Conservation (phyloP, 2,797 vertebrate genomes). For the Chiloscyllium punctatum region DNA sequence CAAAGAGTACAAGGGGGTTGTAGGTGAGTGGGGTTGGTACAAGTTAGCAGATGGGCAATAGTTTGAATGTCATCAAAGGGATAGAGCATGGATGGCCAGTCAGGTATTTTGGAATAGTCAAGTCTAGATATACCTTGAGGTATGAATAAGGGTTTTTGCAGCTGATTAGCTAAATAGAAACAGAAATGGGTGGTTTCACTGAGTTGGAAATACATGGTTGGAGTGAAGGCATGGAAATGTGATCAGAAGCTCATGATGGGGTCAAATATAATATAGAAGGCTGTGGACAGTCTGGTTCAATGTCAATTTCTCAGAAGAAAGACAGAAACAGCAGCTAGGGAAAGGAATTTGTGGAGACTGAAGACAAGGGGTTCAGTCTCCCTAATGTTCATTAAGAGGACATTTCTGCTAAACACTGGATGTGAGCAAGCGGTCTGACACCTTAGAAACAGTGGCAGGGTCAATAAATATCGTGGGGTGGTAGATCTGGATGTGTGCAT, state of each 20-base stretch:
- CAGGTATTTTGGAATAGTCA: not conserved
- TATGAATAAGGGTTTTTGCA: no score
- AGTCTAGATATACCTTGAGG: no score
- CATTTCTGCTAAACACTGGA: not conserved
- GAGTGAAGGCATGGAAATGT: not conserved
- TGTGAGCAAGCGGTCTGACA: not conserved
- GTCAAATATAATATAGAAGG: not conserved
- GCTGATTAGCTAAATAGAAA: not conserved
- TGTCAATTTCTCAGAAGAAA: not conserved
- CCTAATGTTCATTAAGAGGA: not conserved
- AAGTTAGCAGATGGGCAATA: not conserved
- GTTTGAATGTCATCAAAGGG: not conserved
- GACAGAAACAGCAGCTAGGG: not conserved
- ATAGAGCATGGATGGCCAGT: not conserved
- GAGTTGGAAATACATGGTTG: not conserved
- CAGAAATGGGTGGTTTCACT: not conserved
- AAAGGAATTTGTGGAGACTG: not conserved
- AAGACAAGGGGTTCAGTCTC: no score
- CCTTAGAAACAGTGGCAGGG: not conserved
- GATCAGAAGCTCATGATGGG: not conserved
- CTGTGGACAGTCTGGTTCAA: not conserved
- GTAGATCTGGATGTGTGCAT: not conserved
- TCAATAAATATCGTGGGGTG: not conserved
- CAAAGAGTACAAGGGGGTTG: no score
- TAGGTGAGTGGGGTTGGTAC: not conserved